phyloP scores from a whole-genome alignment of 2,888 invertebrate species.

The Taphrorychus bicolor region DNA sequence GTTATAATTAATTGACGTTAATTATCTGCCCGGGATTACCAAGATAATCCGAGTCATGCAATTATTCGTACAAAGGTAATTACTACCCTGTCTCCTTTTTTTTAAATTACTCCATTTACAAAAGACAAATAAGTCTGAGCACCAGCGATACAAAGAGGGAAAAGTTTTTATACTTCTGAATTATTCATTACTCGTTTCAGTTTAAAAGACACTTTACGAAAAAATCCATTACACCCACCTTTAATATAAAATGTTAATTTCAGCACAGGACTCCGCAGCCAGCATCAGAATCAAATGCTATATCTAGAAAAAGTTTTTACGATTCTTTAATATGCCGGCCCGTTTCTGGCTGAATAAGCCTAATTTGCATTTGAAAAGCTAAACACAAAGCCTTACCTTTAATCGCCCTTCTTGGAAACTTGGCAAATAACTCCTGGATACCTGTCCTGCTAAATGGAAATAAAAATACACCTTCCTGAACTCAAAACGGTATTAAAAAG shows the following conservation, averaged over 20 bases:
- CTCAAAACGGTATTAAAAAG: background rate
- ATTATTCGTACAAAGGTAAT: conserved; percentile 22
- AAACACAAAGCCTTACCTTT: conserved; percentile 26
- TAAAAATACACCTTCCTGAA: background rate
- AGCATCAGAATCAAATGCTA: conserved; percentile 22
- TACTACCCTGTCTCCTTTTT: conserved; percentile 15
- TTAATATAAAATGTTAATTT: conserved; percentile 32
- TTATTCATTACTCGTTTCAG: conserved; percentile 16
- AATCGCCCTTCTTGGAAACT: conserved; percentile 20
- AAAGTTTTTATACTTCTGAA: conserved; percentile 17
- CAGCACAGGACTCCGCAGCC: background rate
- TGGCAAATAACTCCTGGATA: conserved; percentile 26
- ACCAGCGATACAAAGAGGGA: conserved; percentile 11
- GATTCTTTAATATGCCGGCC: conserved; percentile 31
- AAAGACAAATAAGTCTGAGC: conserved; percentile 19
- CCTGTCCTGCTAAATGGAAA: conserved; percentile 4
- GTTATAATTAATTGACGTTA: conserved; percentile 18
- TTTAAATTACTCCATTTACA: conserved; percentile 25
- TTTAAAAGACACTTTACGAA: conserved; percentile 20
- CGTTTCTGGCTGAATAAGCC: conserved; percentile 22
- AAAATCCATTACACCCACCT: conserved; percentile 26
- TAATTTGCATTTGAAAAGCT: conserved; percentile 35
- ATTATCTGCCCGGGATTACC: conserved; percentile 11
- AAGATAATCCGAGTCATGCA: conserved; percentile 17
- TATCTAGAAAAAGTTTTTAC: conserved; percentile 30